Evolutionary conservation across 2,888 invertebrate genomes (phyloP).

Genomic region (Trichopoda pennipes): DNA sequence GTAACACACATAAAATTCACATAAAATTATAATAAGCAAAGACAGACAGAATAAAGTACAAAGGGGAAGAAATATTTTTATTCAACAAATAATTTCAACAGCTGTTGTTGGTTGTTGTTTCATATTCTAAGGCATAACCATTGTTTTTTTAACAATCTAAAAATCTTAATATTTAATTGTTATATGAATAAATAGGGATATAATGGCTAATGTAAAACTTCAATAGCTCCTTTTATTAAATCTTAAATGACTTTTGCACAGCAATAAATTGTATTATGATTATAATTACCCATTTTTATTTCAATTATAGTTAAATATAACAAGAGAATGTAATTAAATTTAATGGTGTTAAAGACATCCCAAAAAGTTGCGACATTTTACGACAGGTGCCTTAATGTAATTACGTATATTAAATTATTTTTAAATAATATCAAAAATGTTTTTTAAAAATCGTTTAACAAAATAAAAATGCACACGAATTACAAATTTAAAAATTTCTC

Average conservation of each 20-base stretch:
- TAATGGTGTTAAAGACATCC: too few species aligned
- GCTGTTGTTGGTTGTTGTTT: constrained; percentile 41
- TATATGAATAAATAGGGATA: neutral
- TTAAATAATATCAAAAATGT: too few species aligned
- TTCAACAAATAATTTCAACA: constrained; percentile 35
- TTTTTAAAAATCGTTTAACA: too few species aligned
- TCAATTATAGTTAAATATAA: neutral
- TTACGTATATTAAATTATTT: too few species aligned
- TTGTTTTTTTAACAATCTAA: neutral
- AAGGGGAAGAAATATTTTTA: neutral
- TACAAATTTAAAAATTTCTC: too few species aligned
- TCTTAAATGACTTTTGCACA: constrained; percentile 41
- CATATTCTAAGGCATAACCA: neutral
- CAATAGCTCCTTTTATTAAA: constrained; percentile 42
- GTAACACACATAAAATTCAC: constrained; percentile 14
- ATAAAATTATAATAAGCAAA: constrained; percentile 11
- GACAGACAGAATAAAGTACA: neutral
- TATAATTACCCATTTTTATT: constrained; percentile 43
- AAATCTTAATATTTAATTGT: constrained; percentile 4
- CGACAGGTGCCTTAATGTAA: too few species aligned
- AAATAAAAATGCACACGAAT: too few species aligned
- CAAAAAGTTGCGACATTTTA: too few species aligned
- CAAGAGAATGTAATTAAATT: too few species aligned
- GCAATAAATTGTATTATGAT: constrained; percentile 1
- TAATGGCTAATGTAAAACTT: constrained; percentile 12